Percentiles rank a stretch among this genome's conserved stretches.
phyloP scores from a whole-genome alignment of 2,113 vertebrate species.

The Notiomystis cincta region DNA sequence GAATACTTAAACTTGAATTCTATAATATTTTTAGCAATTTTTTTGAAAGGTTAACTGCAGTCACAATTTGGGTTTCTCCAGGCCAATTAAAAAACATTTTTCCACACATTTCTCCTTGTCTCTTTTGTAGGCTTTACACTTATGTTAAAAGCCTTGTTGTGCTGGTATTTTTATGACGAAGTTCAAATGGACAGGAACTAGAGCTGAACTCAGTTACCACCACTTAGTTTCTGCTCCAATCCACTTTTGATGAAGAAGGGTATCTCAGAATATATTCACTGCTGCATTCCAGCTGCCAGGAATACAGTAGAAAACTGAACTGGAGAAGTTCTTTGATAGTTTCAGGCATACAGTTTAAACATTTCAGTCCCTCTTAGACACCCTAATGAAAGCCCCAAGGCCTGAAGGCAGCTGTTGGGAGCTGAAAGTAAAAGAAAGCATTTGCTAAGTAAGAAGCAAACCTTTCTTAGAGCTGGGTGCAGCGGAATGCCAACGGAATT shows the following conservation, averaged over 20 bases:
- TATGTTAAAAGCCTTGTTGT: background rate
- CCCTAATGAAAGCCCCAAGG: background rate
- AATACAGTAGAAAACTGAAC: background rate
- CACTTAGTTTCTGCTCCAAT: background rate
- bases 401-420: background rate
- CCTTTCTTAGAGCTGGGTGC: background rate
- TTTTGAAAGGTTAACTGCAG: background rate
- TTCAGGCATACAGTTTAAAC: background rate
- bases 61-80: background rate
- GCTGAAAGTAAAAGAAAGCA: background rate
- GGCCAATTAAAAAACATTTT: background rate
- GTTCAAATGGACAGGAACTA: background rate
- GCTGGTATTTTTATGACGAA: background rate
- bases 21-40: background rate
- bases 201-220: background rate
- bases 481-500: background rate
- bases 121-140: background rate
- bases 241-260: background rate
- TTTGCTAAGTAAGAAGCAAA: background rate
- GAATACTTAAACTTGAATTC: background rate
- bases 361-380: background rate
- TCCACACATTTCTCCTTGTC: background rate
- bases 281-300: background rate
- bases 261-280: background rate
- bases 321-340: background rate